These are phyloP conservation scores for Scrobipalpa atriplicella DNA, from an alignment of 2,888 invertebrate genomes.

Conservation along the genomic window DNA sequence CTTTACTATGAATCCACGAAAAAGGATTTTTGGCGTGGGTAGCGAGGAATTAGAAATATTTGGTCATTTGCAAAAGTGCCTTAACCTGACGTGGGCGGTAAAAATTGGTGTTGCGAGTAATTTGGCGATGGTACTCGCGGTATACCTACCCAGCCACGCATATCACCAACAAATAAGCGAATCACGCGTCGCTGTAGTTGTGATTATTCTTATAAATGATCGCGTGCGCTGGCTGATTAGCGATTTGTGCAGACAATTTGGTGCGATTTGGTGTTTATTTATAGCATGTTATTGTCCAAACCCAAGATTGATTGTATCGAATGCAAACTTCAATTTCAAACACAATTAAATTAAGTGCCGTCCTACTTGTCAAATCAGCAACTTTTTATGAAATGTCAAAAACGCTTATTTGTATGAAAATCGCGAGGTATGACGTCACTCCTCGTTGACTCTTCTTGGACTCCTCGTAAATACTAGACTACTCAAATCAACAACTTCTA, in stretches of 20 bases:
- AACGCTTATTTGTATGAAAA: no score
- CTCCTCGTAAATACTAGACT: no score
- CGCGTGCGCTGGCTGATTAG: slow-evolving; percentile 38
- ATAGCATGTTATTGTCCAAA: background rate
- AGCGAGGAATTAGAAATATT: background rate
- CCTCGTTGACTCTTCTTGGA: no score
- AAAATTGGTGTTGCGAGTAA: slow-evolving; percentile 15
- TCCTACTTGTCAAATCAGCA: no score
- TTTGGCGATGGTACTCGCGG: slow-evolving; percentile 20
- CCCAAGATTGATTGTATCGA: background rate
- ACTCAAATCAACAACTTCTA: no score
- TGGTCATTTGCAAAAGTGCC: slow-evolving; percentile 19
- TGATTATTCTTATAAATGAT: no score
- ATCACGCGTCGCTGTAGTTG: slow-evolving; percentile 25
- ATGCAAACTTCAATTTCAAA: background rate
- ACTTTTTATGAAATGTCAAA: no score
- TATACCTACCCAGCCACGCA: background rate
- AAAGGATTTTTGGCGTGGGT: slow-evolving; percentile 5
- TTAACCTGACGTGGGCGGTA: slow-evolving; percentile 24
- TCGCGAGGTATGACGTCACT: no score
- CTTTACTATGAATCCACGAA: background rate
- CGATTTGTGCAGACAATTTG: background rate
- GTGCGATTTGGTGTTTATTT: background rate
- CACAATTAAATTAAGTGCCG: no score
- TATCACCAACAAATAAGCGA: background rate